phyloP scores from a whole-genome alignment of 2,888 invertebrate genomes.

The Dione vanillae region DNA sequence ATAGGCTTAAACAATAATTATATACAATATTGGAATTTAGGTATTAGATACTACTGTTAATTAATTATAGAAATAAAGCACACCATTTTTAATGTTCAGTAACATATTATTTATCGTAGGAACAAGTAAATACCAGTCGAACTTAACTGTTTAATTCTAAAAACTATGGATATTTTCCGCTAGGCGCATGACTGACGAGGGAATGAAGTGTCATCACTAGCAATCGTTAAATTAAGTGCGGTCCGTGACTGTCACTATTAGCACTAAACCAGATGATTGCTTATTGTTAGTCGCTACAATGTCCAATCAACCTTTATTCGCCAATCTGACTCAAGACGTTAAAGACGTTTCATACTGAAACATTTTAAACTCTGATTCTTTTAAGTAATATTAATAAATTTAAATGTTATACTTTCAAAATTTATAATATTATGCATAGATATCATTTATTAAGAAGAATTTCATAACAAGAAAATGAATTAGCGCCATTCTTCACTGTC shows the following conservation, averaged over 20 bases:
- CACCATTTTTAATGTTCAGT: neutral
- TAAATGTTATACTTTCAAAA: neutral
- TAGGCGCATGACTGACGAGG: conserved; percentile 42
- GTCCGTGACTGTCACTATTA: conserved; percentile 60
- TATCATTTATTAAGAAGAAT: neutral
- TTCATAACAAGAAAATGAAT: conserved; percentile 21
- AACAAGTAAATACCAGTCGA: conserved; percentile 9
- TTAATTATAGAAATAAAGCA: neutral
- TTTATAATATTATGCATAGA: neutral
- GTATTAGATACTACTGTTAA: too few species aligned
- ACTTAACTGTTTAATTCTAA: conserved; percentile 12
- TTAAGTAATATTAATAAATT: neutral
- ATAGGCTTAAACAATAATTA: too few species aligned
- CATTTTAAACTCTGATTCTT: neutral
- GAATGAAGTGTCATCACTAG: conserved; percentile 50
- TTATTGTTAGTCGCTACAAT: conserved; percentile 74
- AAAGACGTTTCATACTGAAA: conserved; percentile 48
- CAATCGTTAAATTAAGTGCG: conserved; percentile 60
- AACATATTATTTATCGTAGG: neutral
- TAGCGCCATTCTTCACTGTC: conserved; percentile 26
- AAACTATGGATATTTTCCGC: conserved; percentile 33
- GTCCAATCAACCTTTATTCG: conserved; percentile 70
- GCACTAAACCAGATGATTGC: conserved; percentile 68
- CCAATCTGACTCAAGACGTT: conserved; percentile 56
- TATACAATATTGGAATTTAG: neutral